Conservation (phyloP, 2,113 vertebrate genomes). For the Silurus asotus region DNA sequence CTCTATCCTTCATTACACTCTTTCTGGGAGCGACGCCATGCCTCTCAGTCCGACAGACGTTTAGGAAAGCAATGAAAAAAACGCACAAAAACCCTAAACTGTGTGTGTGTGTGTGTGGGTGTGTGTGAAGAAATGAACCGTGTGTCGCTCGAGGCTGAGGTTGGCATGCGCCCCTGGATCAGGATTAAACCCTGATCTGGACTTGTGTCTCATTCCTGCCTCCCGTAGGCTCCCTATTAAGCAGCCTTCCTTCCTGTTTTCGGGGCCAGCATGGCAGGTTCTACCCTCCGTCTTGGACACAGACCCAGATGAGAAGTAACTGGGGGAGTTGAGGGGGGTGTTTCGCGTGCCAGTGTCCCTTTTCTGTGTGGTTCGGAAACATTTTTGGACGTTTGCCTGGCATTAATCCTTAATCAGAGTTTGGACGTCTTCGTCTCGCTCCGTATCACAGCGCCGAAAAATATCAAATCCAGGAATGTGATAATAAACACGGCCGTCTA, state of each 20-base stretch:
- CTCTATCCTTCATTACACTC: conserved; percentile 14
- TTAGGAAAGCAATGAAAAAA: conserved; percentile 10
- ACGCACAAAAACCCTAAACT: conserved; percentile 22
- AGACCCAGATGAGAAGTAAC: background rate
- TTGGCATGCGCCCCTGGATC: background rate
- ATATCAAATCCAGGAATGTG: background rate
- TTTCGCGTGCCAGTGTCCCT: background rate
- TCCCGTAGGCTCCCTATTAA: conserved; percentile 7
- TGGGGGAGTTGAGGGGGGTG: background rate
- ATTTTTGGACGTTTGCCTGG: background rate
- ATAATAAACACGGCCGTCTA: conserved; percentile 9
- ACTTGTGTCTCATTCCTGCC: background rate
- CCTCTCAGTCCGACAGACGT: conserved; percentile 15
- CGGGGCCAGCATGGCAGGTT: background rate
- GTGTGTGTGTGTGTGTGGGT: conserved; percentile 38
- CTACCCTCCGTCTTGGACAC: background rate
- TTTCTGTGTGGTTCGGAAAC: background rate
- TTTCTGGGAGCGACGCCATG: conserved; percentile 36
- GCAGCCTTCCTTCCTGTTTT: background rate
- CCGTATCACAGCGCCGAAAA: background rate
- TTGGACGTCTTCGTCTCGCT: background rate
- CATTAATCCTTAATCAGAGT: conserved; percentile 14
- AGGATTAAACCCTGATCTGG: conserved; percentile 19
- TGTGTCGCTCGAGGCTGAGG: background rate
- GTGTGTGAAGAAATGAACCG: conserved; percentile 17